Percentiles rank a stretch among this genome's conserved stretches.
These are phyloP conservation scores for Carassius carassius DNA, from an alignment of 2,113 vertebrate species.

Conservation along the genomic window DNA sequence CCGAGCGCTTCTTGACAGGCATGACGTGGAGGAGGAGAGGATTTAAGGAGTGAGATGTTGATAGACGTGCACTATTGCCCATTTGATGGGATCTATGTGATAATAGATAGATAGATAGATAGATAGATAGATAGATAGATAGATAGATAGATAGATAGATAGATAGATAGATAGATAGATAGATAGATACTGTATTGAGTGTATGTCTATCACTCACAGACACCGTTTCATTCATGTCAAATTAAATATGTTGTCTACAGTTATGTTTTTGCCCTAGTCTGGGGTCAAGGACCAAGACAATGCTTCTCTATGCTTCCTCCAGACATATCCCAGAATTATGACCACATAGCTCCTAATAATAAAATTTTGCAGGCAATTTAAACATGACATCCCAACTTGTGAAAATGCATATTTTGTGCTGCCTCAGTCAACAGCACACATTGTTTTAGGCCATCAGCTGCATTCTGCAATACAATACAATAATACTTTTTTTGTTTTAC, in stretches of 20 bases:
- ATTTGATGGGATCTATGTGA: constrained; percentile 69
- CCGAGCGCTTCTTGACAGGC: constrained; percentile 20
- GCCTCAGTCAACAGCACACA: not conserved
- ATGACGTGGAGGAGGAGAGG: constrained; percentile 67
- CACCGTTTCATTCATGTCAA: not conserved
- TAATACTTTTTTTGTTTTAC: not conserved
- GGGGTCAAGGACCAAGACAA: constrained; percentile 78
- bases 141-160: too few relatives aligned
- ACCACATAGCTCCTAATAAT: constrained; percentile 79
- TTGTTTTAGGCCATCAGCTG: not conserved
- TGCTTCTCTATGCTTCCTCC: not conserved
- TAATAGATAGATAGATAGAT: too few relatives aligned
- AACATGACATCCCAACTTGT: constrained; percentile 15
- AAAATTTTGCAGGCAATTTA: constrained; percentile 86
- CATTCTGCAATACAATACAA: constrained; percentile 29
- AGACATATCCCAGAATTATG: constrained; percentile 43
- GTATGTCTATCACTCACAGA: not conserved
- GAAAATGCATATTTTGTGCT: constrained; percentile 22
- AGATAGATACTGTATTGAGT: not conserved
- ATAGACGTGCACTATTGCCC: constrained; percentile 63
- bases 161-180: too few relatives aligned
- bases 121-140: too few relatives aligned
- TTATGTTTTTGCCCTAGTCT: constrained; percentile 2
- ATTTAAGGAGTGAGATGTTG: constrained; percentile 59
- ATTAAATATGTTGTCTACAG: constrained; percentile 3